phyloP scores from a whole-genome alignment of 2,113 vertebrate species.

The Dissostichus mawsoni region DNA sequence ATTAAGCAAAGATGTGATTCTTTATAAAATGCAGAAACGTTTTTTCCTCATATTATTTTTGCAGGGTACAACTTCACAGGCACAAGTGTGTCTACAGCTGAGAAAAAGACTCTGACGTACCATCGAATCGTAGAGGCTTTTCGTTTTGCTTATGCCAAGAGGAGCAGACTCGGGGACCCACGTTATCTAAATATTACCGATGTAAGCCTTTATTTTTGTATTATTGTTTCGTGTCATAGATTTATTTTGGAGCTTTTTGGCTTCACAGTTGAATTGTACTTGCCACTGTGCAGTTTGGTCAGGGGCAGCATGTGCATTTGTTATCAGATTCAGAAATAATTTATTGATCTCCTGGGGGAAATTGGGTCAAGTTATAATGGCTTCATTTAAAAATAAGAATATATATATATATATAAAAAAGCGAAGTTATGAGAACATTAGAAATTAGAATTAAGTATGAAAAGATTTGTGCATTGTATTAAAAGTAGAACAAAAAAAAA shows the following conservation, averaged over 20 bases:
- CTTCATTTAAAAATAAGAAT: too few relatives aligned
- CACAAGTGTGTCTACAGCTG: constrained; percentile 83
- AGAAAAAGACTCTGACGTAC: constrained; percentile 91
- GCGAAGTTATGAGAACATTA: too few relatives aligned
- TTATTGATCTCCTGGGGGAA: too few relatives aligned
- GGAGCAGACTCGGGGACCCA: constrained; percentile 93
- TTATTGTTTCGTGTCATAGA: neutral
- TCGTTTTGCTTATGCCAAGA: constrained; percentile 95
- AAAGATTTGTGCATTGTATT: too few relatives aligned
- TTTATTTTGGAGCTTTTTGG: constrained; percentile 1
- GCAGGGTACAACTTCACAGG: constrained; percentile 93
- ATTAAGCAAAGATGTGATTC: constrained; percentile 4
- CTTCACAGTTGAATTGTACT: neutral
- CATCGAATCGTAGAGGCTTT: constrained; percentile 96
- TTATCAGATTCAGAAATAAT: too few relatives aligned
- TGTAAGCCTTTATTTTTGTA: constrained; percentile 77
- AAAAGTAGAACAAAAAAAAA: too few relatives aligned
- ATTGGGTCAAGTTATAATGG: too few relatives aligned
- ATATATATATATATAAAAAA: too few relatives aligned
- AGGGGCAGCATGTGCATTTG: neutral
- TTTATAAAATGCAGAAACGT: constrained; percentile 17
- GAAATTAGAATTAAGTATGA: too few relatives aligned
- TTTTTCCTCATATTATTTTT: constrained; percentile 52
- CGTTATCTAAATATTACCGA: constrained; percentile 89
- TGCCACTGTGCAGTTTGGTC: neutral